Conservation (phyloP, 2,113 vertebrate genomes). For the Salvelinus namaycush region DNA sequence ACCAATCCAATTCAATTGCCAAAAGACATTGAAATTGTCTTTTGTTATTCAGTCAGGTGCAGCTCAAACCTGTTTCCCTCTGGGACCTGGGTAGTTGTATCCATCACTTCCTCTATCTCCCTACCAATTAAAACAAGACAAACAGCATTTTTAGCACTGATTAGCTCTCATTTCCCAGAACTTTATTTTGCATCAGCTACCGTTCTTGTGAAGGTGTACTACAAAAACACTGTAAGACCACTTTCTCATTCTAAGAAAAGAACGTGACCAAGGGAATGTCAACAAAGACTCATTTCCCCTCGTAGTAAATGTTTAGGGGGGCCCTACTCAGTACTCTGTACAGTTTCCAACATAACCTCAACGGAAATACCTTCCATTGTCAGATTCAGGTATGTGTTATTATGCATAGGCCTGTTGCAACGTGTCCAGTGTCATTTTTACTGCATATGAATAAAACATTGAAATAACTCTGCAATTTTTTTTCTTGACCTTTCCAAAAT, state of each 20-base stretch:
- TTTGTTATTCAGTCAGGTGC: neutral
- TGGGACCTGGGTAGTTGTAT: slow-evolving; percentile 36
- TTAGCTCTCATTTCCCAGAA: neutral
- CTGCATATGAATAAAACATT: too few relatives aligned
- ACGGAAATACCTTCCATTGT: neutral
- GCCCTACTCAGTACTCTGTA: neutral
- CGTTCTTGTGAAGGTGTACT: neutral
- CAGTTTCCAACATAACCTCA: neutral
- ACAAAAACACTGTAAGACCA: neutral
- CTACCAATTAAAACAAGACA: slow-evolving; percentile 8
- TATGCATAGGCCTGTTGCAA: neutral
- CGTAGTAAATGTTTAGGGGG: neutral
- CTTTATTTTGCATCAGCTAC: neutral
- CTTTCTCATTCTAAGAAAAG: neutral
- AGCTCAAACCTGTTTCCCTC: slow-evolving; percentile 37
- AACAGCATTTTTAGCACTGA: neutral
- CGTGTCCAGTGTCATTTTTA: too few relatives aligned
- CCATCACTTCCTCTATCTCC: slow-evolving; percentile 45
- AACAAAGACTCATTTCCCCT: neutral
- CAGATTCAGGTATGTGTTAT: neutral
- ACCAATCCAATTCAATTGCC: neutral
- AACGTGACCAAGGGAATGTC: neutral
- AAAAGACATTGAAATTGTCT: neutral
- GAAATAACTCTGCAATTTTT: too few relatives aligned
- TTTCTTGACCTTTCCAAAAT: neutral